Evolutionary conservation across 2,797 vertebrate species (phyloP), one percentile per base, ranked within the genome.

Genomic region (Epinephelus coioides): DNA sequence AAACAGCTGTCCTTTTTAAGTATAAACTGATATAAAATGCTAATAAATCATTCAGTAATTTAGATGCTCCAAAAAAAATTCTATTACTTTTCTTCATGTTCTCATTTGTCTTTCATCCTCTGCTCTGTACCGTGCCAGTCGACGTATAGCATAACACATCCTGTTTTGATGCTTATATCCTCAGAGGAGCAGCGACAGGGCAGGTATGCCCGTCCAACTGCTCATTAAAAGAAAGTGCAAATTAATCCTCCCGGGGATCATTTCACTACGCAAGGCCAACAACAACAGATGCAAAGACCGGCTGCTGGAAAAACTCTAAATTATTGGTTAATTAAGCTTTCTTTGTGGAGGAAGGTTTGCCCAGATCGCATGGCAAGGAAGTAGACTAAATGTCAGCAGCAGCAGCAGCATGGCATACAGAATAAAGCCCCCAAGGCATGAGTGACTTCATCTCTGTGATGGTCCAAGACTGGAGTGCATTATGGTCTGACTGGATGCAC

Each of bases 141-240:
- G 21, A 80, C 72, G 15, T 88, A 76, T 81, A 82, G 62, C 60
- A 70, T 43, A 82, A 82, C 73, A 78, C 71, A 46, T 79, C 73
- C 66, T 92, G 88, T 92, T 92, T 86, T 89, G 73, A 84, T 60
- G 76, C 80, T 66, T 82, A 69, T 82, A 89, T 81, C 66, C 92
- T 85, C 93, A 64, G 63, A 84, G 92, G 93, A 89, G 78, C 78
- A 46, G 84, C 12, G 54, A 77, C 67, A 57, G 74, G 80, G 83
- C 70, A 88, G 87, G 84, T 89, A 88, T 76, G 80, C 76, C 85
- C 50, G 82, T 90, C 73, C 79, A 75, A 83, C 70, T 81, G 83
- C 91, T 95, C 83, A 90, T 94, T 94, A 94, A 86, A 82, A 82
- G 79, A 84, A 88, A 79, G 75, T 82, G 90, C 77, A 90, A 94